Base-by-base conservation (phyloP, 2,797 vertebrate species). In the Danio tinwini region DNA sequence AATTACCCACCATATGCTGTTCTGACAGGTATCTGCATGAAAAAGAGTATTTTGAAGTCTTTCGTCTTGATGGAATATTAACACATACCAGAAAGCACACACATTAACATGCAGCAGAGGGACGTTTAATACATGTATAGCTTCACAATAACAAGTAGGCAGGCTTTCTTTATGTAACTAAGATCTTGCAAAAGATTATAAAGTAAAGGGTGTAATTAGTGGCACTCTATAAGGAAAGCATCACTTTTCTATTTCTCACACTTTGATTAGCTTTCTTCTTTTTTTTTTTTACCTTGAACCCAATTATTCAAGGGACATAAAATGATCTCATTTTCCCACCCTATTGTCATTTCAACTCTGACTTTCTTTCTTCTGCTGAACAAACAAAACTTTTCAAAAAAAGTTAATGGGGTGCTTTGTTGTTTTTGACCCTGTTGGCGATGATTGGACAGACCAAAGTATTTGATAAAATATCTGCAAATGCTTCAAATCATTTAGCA, bases 1-100 rank as follows among this genome's bases (percentile, higher is more conserved):
- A 83, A 83, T 83, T 83, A 80, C 76, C 76, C 71, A 64, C 81
- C 76, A 80, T 75, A 80, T 83, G 71, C 71, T 69, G 65, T 62
- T 55, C 47, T 83, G 81, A 70, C 81, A 83, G 76, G 40, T 83
- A 80, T 56, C 72, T 59, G 81, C 29, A 6, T 67, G 58, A 75
- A 74, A 29, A 62, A 79, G 50, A 75, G 49, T 50, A 58, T 63
- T 79, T 82, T 45, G 47, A 62, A 59, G 72, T 49, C 44, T 80
- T 68, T 68, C 7, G 40, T 74, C 44, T 40, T 75, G 76, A 80
- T 69, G 76, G 64, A 79, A 75, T 50, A 79, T 74, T 63, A 69
- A 62, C 52, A 12, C 72, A 50, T 56, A 40, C 4, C 65, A 56
- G 62, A 39, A 29, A 58, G 16, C 67, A 76, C 58, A 77, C 49